A percentile compares a stretch with the other conserved stretches of the same genome.
phyloP scores from a whole-genome alignment of 2,888 invertebrate genomes.

The Drosophila fungiperda region DNA sequence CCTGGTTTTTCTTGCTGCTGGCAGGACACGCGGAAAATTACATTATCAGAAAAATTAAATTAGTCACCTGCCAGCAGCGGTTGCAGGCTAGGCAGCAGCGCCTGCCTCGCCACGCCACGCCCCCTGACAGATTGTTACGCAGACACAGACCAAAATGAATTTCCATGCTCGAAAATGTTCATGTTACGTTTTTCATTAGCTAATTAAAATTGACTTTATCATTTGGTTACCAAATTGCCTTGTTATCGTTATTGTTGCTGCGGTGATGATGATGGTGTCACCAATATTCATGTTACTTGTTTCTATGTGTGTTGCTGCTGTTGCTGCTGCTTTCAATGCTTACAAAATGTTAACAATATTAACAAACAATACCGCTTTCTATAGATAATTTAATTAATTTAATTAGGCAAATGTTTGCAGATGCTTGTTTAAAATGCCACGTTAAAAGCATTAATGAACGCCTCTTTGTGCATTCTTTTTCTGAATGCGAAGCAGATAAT shows the following conservation, averaged over 20 bases:
- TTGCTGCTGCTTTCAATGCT: constrained; percentile 36
- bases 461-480: constrained; percentile 9
- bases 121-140: constrained; percentile 40
- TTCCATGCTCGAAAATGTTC: constrained; percentile 50
- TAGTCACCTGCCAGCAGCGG: constrained; percentile 50
- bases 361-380: constrained; percentile 39
- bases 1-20: background rate
- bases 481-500: background rate
- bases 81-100: background rate
- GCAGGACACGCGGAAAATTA: constrained; percentile 52
- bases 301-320: constrained; percentile 31
- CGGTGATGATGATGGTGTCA: constrained; percentile 18
- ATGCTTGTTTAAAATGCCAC: background rate
- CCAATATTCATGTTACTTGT: constrained; percentile 19
- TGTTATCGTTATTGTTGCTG: constrained; percentile 43
- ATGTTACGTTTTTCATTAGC: constrained; percentile 63
- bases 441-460: constrained; percentile 19
- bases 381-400: constrained; percentile 46
- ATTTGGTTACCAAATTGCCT: constrained; percentile 60
- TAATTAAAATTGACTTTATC: constrained; percentile 72
- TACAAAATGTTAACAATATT: constrained; percentile 40
- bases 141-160: constrained; percentile 46
- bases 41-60: constrained; percentile 63
- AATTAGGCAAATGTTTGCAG: constrained; percentile 11
- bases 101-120: constrained; percentile 17